Base-by-base conservation (phyloP, 2,113 vertebrate genomes). In the Stictonetta naevosa region DNA sequence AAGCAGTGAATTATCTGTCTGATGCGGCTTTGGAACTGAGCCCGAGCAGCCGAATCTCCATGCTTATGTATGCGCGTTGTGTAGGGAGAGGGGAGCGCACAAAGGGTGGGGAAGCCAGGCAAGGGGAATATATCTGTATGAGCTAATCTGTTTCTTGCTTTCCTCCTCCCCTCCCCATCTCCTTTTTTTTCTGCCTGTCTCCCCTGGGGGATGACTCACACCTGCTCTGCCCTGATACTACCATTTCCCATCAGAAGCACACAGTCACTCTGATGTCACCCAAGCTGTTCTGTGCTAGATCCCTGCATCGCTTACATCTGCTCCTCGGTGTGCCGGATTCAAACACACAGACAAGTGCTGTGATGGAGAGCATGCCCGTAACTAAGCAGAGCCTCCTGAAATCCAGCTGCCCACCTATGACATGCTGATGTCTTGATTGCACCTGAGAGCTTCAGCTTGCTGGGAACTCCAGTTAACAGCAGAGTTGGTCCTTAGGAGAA, bases 171-270 rank as follows among this genome's bases (percentile, higher is more conserved):
- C 83, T 95, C 46, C 21, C 18, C 79, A 94, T 60, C 83, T 92
- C 76, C 36, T 75, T 86, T 94, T 86, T 94, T 93, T 86, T 83
- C 86, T 97, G 77, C 69, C 74, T 82, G 38, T 83, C 53, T 95
- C 97, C 96, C 97, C 75, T 88, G 97, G 97, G 98, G 97, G 95
- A 97, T 98, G 97, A 98, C 93, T 98, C 97, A 98, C 97, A 98
- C 97, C 96, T 98, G 97, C 95, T 97, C 95, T 98, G 94, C 96
- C 96, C 96, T 96, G 96, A 95, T 97, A 89, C 73, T 71, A 96
- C 95, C 90, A 96, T 96, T 97, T 97, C 97, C 94, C 97, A 97
- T 97, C 96, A 97, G 96, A 96, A 88, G 92, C 40, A 92, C 94
- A 87, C 93, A 98, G 96, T 88, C 88, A 96, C 95, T 94, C 98